phyloP scores from a whole-genome alignment of 2,888 invertebrate genomes.

The Anagyrus pseudococci region DNA sequence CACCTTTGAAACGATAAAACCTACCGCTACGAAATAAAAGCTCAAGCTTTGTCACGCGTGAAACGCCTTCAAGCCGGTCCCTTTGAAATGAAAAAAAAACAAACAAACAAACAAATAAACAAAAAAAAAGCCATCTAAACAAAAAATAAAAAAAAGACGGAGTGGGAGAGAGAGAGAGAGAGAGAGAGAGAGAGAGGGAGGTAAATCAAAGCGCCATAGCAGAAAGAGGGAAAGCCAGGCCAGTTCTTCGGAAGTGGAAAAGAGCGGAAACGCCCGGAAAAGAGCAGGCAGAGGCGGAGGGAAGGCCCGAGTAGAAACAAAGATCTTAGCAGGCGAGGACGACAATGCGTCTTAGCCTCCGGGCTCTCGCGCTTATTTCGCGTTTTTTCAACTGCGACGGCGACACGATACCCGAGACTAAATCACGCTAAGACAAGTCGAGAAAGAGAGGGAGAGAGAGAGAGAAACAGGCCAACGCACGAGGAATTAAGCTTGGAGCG shows the following conservation, averaged over 20 bases:
- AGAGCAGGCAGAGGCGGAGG: constrained; percentile 11
- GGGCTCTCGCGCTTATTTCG: constrained; percentile 20
- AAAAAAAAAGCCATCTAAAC: background rate
- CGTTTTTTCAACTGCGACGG: constrained; percentile 1
- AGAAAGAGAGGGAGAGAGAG: background rate
- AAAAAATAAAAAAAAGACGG: too few relatives aligned
- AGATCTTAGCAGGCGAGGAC: background rate
- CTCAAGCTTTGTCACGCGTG: constrained; percentile 14
- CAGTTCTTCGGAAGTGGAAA: too few relatives aligned
- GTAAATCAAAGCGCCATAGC: too few relatives aligned
- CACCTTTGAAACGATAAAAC: background rate
- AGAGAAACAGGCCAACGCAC: background rate
- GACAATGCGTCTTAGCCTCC: constrained; percentile 34
- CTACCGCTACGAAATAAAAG: constrained; percentile 9
- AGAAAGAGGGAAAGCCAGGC: too few relatives aligned
- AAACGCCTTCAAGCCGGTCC: constrained; percentile 1
- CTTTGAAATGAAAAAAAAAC: background rate
- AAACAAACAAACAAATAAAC: background rate
- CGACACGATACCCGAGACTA: constrained; percentile 13
- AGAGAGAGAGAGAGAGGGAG: background rate
- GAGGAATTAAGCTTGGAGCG: background rate
- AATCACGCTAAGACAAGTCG: constrained; percentile 35
- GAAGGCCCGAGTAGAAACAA: background rate
- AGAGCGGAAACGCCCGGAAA: background rate
- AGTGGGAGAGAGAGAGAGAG: background rate